Evolutionary conservation across 2,113 vertebrate species (phyloP).

Genomic region (Chamaetylas fuelleborni): DNA sequence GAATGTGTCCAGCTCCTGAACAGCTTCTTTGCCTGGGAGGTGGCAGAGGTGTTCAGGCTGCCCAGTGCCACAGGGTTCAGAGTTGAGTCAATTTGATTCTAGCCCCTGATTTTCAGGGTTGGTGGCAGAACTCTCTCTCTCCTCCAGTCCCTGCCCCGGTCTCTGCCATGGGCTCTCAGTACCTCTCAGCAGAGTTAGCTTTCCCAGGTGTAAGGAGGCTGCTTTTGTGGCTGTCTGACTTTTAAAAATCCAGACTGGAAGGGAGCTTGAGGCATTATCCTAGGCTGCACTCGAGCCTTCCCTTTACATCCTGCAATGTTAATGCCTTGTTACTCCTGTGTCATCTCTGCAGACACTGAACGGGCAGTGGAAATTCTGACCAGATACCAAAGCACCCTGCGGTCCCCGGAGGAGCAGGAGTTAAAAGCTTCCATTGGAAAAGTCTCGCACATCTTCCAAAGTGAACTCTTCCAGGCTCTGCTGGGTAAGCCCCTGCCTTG

Average conservation of each 20-base stretch:
- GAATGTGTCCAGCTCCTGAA: neutral
- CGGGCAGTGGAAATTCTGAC: conserved; percentile 82
- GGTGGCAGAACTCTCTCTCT: neutral
- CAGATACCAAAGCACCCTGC: conserved; percentile 82
- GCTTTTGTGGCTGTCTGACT: neutral
- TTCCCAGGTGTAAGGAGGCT: neutral
- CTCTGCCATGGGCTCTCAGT: fast-evolving
- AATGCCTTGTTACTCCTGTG: conserved; percentile 11
- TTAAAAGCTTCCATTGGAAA: conserved; percentile 83
- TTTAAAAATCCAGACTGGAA: neutral
- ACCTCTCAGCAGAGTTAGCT: neutral
- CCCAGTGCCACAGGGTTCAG: neutral
- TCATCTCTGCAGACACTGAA: conserved; percentile 78
- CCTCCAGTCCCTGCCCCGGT: neutral
- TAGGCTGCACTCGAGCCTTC: neutral
- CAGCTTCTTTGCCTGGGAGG: neutral
- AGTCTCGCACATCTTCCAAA: conserved; percentile 82
- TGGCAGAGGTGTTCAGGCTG: neutral
- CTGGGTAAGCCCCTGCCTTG: conserved; percentile 76
- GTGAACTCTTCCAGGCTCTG: conserved; percentile 86
- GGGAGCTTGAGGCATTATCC: neutral
- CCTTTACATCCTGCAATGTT: neutral
- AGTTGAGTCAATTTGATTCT: neutral
- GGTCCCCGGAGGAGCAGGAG: conserved; percentile 79
- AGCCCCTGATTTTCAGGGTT: neutral